phyloP scores from a whole-genome alignment of 2,888 invertebrate genomes.

The Monoplex corrugatus region DNA sequence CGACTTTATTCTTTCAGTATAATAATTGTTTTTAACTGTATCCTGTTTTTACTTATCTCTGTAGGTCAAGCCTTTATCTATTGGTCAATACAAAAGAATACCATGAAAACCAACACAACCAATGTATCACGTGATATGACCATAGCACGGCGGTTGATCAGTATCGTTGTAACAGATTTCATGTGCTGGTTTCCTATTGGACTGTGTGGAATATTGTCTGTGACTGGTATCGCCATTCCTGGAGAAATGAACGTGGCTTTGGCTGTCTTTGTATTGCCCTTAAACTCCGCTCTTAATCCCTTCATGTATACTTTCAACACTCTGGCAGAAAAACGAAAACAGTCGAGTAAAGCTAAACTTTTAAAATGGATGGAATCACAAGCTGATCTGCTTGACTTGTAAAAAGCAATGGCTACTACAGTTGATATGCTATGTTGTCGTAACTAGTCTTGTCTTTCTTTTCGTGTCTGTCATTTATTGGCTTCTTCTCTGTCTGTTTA shows the following conservation, averaged over 20 bases:
- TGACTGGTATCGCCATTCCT: not conserved
- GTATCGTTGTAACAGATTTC: not conserved
- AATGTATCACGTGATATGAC: not conserved
- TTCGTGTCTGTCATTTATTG: no score
- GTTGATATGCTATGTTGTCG: no score
- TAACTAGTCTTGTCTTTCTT: no score
- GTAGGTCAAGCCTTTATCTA: not conserved
- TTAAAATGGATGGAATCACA: not conserved
- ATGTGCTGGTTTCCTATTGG: slow-evolving; percentile 13
- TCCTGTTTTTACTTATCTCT: slow-evolving; percentile 42
- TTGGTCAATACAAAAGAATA: not conserved
- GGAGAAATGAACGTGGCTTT: not conserved
- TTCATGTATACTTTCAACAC: not conserved
- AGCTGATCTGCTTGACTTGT: no score
- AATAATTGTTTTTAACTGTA: slow-evolving; percentile 48
- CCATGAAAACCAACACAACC: not conserved
- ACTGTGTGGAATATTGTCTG: not conserved
- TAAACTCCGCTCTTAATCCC: not conserved
- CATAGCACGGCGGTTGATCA: not conserved
- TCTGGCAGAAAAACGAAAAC: not conserved
- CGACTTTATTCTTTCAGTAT: slow-evolving; percentile 47
- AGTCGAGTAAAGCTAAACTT: not conserved
- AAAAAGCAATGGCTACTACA: no score
- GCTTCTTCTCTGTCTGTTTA: no score
- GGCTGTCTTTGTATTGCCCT: not conserved